Base-by-base conservation (phyloP, 2,113 vertebrate species). In the Serranochromis macrocephalus region DNA sequence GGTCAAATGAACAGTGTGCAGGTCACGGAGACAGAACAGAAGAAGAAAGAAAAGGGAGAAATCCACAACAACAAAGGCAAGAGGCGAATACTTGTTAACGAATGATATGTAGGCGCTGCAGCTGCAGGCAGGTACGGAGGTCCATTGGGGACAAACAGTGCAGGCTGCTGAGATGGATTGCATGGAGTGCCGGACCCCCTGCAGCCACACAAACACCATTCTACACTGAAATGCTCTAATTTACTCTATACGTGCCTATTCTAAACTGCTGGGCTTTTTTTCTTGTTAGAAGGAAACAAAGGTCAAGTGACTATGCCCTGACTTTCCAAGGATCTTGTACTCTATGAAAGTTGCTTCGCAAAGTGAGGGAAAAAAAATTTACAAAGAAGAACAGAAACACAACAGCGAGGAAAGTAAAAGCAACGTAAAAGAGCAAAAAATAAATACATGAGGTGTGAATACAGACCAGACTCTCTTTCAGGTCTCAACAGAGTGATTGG, bases 101-200 rank as follows among this genome's bases (percentile, higher is more conserved):
- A 94, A 95, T 95, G 94, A 96, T 95, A 94, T 94, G 95, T 96
- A 91, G 95, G 94, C 91, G 94, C 94, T 86, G 91, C 92, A 93
- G 93, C 93, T 94, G 92, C 90, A 93, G 93, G 95, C 95, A 94
- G 93, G 93, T 94, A 96, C 79, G 91, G 90, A 89, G 87, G 95
- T 94, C 95, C 92, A 68, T 78, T 90, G 93, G 95, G 95, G 94
- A 95, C 93, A 94, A 96, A 95, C 92, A 94, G 93, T 82, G 93
- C 91, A 92, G 93, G 93, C 93, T 93, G 91, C 87, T 90, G 92
- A 95, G 95, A 95, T 95, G 95, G 94, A 96, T 96, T 92, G 94
- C 92, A 93, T 75, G 55, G 93, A 94, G 91, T 63, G 47, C 85
- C 1, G 85, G 93, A 94, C 94, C 93, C 95, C 94, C 95, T 94